These are phyloP conservation scores for Lasioglossum pauxillum DNA, from an alignment of 2,888 invertebrate genomes.

Conservation along the genomic window DNA sequence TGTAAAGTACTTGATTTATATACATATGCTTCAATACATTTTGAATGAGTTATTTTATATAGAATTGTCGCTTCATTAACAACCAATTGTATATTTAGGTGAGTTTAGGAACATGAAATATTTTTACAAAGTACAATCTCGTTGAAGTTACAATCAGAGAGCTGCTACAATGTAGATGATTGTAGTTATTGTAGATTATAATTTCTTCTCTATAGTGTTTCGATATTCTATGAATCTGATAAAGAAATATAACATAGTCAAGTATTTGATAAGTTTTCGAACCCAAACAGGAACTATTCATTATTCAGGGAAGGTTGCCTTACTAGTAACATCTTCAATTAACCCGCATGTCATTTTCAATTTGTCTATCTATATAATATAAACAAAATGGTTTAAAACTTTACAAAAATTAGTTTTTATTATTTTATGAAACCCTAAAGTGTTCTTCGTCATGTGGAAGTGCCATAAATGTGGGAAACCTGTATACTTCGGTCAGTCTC, in stretches of 20 bases:
- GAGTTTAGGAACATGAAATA: not conserved
- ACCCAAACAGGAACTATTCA: slow-evolving; percentile 51
- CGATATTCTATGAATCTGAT: slow-evolving; percentile 19
- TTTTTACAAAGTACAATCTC: not conserved
- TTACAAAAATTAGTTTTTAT: slow-evolving; percentile 14
- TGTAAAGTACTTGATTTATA: not conserved
- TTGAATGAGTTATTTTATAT: not conserved
- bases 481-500: slow-evolving; percentile 89
- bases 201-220: slow-evolving; percentile 29
- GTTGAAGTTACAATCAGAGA: not conserved
- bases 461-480: slow-evolving; percentile 93
- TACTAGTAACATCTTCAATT: slow-evolving; percentile 67
- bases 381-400: slow-evolving; percentile 71
- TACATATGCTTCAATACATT: not conserved
- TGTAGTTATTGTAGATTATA: no score
- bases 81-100: not conserved
- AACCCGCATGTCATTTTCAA: slow-evolving; percentile 69
- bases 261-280: slow-evolving; percentile 55
- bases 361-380: slow-evolving; percentile 49
- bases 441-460: slow-evolving; percentile 89
- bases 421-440: slow-evolving; percentile 42
- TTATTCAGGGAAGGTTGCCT: slow-evolving; percentile 61
- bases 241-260: slow-evolving; percentile 32
- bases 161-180: not conserved
- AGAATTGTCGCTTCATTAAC: not conserved